A percentile compares a stretch with the other conserved stretches of the same genome.
These are phyloP conservation scores for Etheostoma nigrum DNA, from an alignment of 2,797 vertebrate genomes.

Conservation along the genomic window DNA sequence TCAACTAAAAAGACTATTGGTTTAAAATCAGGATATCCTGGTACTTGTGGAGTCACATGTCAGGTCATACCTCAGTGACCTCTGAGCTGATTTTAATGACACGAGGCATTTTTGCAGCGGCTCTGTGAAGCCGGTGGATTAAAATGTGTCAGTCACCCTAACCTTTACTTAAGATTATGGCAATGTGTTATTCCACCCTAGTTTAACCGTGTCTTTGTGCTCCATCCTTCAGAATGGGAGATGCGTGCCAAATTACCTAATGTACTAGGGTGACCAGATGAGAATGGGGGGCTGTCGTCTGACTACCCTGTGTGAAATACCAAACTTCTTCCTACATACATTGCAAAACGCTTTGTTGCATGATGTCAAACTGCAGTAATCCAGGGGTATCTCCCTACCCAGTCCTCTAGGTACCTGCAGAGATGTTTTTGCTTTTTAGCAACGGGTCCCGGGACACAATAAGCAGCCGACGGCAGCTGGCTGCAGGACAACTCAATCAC, in stretches of 20 bases:
- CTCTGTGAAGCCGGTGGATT: not conserved
- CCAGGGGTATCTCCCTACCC: too few species aligned
- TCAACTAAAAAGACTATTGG: not conserved
- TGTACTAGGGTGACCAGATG: not conserved
- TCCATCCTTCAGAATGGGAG: not conserved
- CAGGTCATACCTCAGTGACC: slow-evolving; percentile 7
- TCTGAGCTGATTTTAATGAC: slow-evolving; percentile 52
- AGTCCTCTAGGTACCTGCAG: too few species aligned
- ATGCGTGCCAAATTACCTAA: not conserved
- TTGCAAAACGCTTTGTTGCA: too few species aligned
- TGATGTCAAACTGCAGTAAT: too few species aligned
- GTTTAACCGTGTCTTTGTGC: not conserved
- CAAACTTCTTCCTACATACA: too few species aligned
- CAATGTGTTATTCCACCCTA: not conserved
- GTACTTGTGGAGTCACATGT: slow-evolving; percentile 12
- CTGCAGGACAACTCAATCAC: too few species aligned
- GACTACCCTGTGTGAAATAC: too few species aligned
- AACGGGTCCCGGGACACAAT: too few species aligned
- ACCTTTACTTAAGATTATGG: not conserved
- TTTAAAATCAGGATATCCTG: slow-evolving; percentile 55
- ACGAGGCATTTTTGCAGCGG: not conserved
- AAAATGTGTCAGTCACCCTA: not conserved
- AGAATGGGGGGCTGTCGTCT: too few species aligned
- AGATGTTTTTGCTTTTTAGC: too few species aligned
- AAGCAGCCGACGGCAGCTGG: too few species aligned